Evolutionary conservation across 2,113 vertebrate species (phyloP), one percentile per base, ranked within the genome.

Genomic region (Lagopus muta): DNA sequence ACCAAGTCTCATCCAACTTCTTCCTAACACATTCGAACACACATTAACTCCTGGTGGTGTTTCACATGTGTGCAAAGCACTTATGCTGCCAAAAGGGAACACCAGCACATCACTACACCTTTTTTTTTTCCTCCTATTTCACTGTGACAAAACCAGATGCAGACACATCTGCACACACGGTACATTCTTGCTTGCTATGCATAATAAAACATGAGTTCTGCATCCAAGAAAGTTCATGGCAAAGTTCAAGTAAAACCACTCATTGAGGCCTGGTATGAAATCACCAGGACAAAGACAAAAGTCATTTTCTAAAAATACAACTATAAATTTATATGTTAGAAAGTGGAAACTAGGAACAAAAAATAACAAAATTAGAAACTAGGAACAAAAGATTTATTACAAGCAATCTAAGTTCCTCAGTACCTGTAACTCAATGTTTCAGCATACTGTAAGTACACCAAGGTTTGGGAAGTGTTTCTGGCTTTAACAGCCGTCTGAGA

Each of bases 61-160:
- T 92, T 72, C n/a, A 40, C 20, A 48, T 5, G 45, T 36, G 24
- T 47, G 40, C 4, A 1, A 87, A 72, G 4, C 8, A 32, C 76
- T 50, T 34, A 8, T 2, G 3, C 58, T 76, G 38, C 57, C 88
- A 70, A 80, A 9, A 72, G 61, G 22, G 54, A 87, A 70, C 62
- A 62, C 3, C 6, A 3, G 10, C 0, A 1, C 24, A 57, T 14
- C 11, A 13, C 47, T 67, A 14, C 4, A 18, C 22, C 34, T 76
- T 20, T 42, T 61, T 87, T 14, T 87, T 54, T 11, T 13, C 50
- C 38, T 67, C 14, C 50, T 74, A 4, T 25, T 93, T 81, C 57
- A 90, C 60, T 13, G 8, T 0, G 2, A 86, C 50, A 75, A 78
- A 93, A 87, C 73, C 25, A 58, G 78, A 77, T 8, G 61, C 48